phyloP scores from a whole-genome alignment of 2,797 vertebrate genomes.

The Rhinatrema bivittatum region DNA sequence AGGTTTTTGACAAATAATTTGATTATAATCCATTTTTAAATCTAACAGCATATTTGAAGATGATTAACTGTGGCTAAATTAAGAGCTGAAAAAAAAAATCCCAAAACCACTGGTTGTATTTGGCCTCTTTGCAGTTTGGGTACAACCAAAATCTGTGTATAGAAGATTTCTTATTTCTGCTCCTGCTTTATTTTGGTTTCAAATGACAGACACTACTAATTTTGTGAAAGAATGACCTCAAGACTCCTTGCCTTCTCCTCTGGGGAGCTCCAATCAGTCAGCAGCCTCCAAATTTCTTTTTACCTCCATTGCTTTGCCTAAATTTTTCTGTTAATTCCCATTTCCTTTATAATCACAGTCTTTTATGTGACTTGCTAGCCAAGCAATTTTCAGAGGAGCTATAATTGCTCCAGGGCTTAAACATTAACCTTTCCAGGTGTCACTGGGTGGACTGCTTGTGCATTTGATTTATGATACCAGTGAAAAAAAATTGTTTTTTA shows the following conservation, averaged over 20 bases:
- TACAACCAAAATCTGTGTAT: constrained; percentile 53
- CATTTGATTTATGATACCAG: constrained; percentile 81
- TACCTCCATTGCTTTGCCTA: constrained; percentile 60
- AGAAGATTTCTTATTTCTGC: constrained; percentile 76
- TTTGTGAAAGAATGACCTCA: constrained; percentile 76
- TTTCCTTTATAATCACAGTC: constrained; percentile 90
- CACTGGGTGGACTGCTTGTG: constrained; percentile 77
- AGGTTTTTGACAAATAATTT: constrained; percentile 11
- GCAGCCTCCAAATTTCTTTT: constrained; percentile 46
- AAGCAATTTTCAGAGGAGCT: constrained; percentile 50
- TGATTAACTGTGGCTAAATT: constrained; percentile 18
- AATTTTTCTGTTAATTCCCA: constrained; percentile 88
- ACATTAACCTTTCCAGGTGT: constrained; percentile 90
- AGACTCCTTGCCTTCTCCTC: constrained; percentile 51
- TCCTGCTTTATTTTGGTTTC: constrained; percentile 85
- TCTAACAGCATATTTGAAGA: constrained; percentile 6
- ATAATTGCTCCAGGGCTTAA: constrained; percentile 79
- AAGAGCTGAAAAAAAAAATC: constrained; percentile 53
- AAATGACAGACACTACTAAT: constrained; percentile 87
- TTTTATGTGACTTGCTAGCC: constrained; percentile 76
- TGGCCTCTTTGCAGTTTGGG: constrained; percentile 66
- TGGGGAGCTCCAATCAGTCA: constrained; percentile 81
- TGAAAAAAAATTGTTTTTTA: constrained; percentile 60
- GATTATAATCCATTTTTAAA: not conserved
- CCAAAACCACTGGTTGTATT: constrained; percentile 74